These are phyloP conservation scores for Axis porcinus DNA, from an alignment of 2,113 vertebrate species.

Conservation along the genomic window DNA sequence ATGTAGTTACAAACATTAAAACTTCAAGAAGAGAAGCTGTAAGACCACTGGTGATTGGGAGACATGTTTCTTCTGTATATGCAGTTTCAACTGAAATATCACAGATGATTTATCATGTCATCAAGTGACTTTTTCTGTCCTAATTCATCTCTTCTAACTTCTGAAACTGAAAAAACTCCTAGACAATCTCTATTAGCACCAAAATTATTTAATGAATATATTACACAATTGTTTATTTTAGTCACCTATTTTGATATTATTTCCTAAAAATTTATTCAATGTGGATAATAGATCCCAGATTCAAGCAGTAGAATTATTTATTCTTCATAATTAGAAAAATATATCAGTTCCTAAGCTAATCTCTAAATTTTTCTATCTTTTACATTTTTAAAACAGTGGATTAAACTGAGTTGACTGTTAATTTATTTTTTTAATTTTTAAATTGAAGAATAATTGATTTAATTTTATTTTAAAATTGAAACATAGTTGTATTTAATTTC, in stretches of 20 bases:
- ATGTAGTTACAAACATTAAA: not conserved
- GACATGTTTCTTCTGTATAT: not conserved
- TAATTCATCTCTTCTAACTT: not conserved
- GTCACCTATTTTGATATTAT: not conserved
- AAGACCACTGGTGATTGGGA: not conserved
- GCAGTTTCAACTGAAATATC: not conserved
- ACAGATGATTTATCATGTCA: not conserved
- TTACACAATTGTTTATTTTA: not conserved
- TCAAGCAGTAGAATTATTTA: not conserved
- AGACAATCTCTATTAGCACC: not conserved
- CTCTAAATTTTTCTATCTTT: not conserved
- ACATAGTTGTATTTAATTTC: not conserved
- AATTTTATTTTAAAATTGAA: not conserved
- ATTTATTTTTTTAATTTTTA: not conserved
- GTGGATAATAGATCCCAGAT: not conserved
- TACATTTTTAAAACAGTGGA: not conserved
- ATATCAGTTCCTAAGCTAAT: not conserved
- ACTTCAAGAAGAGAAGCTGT: not conserved
- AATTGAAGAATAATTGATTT: not conserved
- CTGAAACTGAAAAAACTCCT: not conserved
- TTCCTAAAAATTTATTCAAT: not conserved
- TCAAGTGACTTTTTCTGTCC: not conserved
- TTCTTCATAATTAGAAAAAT: not conserved
- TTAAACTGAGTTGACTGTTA: not conserved
- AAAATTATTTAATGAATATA: not conserved